Conservation (phyloP, 2,888 invertebrate species). For the Neoascia interrupta region DNA sequence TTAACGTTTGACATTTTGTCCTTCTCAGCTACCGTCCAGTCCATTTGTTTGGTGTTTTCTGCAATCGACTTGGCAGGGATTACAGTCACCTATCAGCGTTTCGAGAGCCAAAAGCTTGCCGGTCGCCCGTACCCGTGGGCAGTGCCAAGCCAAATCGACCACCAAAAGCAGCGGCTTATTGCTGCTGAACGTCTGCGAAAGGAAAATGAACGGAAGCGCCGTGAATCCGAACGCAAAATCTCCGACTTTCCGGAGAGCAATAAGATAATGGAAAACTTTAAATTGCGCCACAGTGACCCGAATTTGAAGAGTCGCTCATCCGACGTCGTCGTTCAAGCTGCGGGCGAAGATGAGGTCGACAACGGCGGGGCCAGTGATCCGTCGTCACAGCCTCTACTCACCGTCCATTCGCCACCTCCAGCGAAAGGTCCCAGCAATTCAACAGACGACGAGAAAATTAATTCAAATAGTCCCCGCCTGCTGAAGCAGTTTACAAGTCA, state of each 20-base stretch:
- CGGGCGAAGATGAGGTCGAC: slow-evolving; percentile 74
- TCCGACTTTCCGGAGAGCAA: slow-evolving; percentile 77
- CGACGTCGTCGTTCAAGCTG: slow-evolving; percentile 47
- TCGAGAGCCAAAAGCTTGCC: slow-evolving; percentile 87
- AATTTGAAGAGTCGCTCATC: slow-evolving; percentile 9
- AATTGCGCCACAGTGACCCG: slow-evolving; percentile 59
- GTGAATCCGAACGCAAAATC: slow-evolving; percentile 74
- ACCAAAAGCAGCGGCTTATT: slow-evolving; percentile 71
- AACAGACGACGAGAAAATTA: slow-evolving; percentile 76
- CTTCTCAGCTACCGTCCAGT: slow-evolving; percentile 84
- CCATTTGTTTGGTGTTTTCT: slow-evolving; percentile 84
- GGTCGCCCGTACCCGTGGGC: slow-evolving; percentile 89
- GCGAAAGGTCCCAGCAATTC: slow-evolving; percentile 66
- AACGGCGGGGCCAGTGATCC: slow-evolving; percentile 71
- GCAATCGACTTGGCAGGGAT: slow-evolving; percentile 85
- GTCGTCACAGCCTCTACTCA: slow-evolving; percentile 40
- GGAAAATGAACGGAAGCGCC: slow-evolving; percentile 72
- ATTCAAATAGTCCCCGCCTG: slow-evolving; percentile 69
- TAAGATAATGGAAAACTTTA: slow-evolving; percentile 77
- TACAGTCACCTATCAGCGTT: slow-evolving; percentile 87
- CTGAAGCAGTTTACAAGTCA: slow-evolving; percentile 57
- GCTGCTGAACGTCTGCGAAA: slow-evolving; percentile 72
- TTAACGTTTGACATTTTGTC: no score
- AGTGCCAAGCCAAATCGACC: slow-evolving; percentile 77
- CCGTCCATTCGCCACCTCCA: not conserved